Base-by-base conservation (phyloP, 2,113 vertebrate genomes). In the Pheucticus melanocephalus region DNA sequence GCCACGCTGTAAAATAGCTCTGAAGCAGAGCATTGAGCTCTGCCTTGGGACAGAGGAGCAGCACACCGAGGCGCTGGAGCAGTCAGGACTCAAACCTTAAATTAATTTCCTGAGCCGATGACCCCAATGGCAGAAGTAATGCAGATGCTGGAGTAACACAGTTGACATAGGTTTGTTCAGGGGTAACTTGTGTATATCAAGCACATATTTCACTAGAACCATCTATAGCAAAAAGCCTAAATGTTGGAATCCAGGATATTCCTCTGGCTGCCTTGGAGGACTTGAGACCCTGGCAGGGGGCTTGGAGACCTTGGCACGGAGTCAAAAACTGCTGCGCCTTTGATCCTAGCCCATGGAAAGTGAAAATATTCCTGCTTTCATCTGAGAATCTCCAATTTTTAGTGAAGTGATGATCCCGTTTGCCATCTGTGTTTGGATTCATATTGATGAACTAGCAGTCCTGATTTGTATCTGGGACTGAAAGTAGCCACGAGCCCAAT, bases 1-100 rank as follows among this genome's bases (percentile, higher is more conserved):
- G 4, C 17, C 21, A 4, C 3, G 3, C 17, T 22, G 31, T 5
- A 14, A 63, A 56, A 23, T 10, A 19, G 2, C 24, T n/a, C 13
- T 5, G 39, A 35, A 40, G 31, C 30, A 23, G 31, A 22, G 44
- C 47, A n/a, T 33, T 3, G 47, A 61, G 73, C 16, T 54, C 10
- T 3, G 44, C 27, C 30, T 39, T 22, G 11, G 23, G 64, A 2
- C n/a, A 33, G 50, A 86, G 40, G 4, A 53, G 22, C 8, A 21
- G 54, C 47, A 12, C 14, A 5, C 5, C 21, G 22, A 39, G 44
- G 24, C 37, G 4, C 28, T 33, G 28, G 22, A 69, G 24, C 28
- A 15, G 4, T 21, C 25, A 10, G 50, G 20, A 18, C 7, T 77
- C 45, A 37, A 61, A 15, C 30, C 22, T 60, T 42, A 39, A 39